A percentile compares a stretch with the other conserved stretches of the same genome.
These are phyloP conservation scores for Dendrolimus houi DNA, from an alignment of 2,888 invertebrate genomes.

Conservation along the genomic window DNA sequence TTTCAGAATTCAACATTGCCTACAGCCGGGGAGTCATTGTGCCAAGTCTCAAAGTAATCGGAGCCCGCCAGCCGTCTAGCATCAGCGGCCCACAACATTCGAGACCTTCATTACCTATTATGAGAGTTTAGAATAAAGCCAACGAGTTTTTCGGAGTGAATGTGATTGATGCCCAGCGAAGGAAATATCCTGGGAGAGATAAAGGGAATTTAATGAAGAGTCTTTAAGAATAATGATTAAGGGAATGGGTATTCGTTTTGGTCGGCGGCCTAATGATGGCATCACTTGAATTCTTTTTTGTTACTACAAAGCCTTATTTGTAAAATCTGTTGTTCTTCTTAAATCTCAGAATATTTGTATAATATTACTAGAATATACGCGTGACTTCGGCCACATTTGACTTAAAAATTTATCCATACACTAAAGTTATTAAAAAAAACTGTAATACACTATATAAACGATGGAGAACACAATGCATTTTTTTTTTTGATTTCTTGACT, in stretches of 20 bases:
- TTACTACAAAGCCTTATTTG: constrained; percentile 50
- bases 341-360: constrained; percentile 15
- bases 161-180: constrained; percentile 73
- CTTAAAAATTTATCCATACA: no score
- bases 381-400: no score
- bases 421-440: no score
- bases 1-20: constrained; percentile 68
- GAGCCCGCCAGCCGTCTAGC: constrained; percentile 49
- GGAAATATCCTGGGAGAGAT: constrained; percentile 74
- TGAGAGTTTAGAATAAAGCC: constrained; percentile 76
- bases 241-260: constrained; percentile 74
- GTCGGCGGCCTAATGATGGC: constrained; percentile 66
- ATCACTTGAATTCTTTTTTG: constrained; percentile 67
- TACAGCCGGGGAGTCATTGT: constrained; percentile 69
- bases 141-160: constrained; percentile 74
- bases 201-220: constrained; percentile 76
- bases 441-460: no score
- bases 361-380: background rate
- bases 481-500: no score
- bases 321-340: constrained; percentile 54
- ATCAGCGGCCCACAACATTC: constrained; percentile 66
- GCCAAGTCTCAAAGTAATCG: constrained; percentile 70
- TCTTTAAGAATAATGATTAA: constrained; percentile 76
- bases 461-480: no score
- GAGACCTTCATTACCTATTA: constrained; percentile 75